A percentile compares a stretch with the other conserved stretches of the same genome.
These are phyloP conservation scores for Mechanitis mazaeus DNA, from an alignment of 2,888 invertebrate species.

Conservation along the genomic window DNA sequence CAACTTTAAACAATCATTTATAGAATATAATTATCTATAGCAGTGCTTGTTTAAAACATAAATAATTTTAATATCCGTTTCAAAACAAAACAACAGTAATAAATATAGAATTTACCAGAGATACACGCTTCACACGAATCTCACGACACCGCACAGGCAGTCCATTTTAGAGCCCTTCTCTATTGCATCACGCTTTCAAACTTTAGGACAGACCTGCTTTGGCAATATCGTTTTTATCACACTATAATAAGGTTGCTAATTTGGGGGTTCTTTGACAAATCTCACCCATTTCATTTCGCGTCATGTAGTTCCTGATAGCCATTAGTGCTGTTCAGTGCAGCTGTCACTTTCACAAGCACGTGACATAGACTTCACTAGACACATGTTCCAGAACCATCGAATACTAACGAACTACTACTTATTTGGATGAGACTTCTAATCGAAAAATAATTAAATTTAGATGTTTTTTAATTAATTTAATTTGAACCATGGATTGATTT, in stretches of 20 bases:
- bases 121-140: conserved; percentile 23
- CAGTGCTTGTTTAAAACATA: too few relatives aligned
- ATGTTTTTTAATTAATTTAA: neutral
- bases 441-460: neutral
- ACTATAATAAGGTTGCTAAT: conserved; percentile 26
- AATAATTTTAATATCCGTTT: too few relatives aligned
- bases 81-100: conserved; percentile 2
- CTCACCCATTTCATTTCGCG: conserved; percentile 33
- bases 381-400: conserved; percentile 21
- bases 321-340: conserved; percentile 49
- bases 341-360: conserved; percentile 56
- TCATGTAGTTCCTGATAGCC: conserved; percentile 41
- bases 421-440: neutral
- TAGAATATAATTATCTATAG: too few relatives aligned
- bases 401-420: conserved; percentile 1
- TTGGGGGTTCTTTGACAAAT: conserved; percentile 23
- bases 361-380: conserved; percentile 30
- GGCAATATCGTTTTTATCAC: conserved; percentile 22
- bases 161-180: conserved; percentile 28
- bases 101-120: conserved; percentile 23
- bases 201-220: conserved; percentile 6
- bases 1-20: too few relatives aligned
- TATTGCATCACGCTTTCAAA: conserved; percentile 19
- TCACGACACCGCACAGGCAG: conserved; percentile 16
- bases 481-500: too few relatives aligned